phyloP scores from a whole-genome alignment of 2,888 invertebrate genomes.

The Ophioninae sp. region DNA sequence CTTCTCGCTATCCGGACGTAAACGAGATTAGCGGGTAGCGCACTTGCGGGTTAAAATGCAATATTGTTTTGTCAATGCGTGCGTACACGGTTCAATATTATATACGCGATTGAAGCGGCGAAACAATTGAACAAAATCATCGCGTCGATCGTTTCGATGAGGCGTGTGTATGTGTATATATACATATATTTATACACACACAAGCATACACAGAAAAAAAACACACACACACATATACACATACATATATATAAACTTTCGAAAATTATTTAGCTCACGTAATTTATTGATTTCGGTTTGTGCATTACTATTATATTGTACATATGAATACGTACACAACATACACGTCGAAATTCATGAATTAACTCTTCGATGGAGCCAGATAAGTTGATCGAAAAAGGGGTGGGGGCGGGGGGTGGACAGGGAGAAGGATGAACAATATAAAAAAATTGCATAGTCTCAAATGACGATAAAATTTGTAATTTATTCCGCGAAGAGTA shows the following conservation, averaged over 20 bases:
- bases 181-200: not conserved
- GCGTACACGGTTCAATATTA: slow-evolving; percentile 10
- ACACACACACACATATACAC: not conserved
- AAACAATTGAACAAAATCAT: slow-evolving; percentile 37
- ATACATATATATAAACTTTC: slow-evolving; percentile 33
- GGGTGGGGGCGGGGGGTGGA: not conserved
- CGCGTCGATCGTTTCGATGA: slow-evolving; percentile 44
- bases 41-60: slow-evolving; percentile 21
- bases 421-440: slow-evolving; percentile 5
- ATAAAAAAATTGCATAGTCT: slow-evolving; percentile 26
- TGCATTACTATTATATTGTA: slow-evolving; percentile 51
- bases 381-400: slow-evolving; percentile 7
- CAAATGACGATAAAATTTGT: slow-evolving; percentile 34
- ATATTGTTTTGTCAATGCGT: slow-evolving; percentile 26
- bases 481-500: slow-evolving; percentile 42
- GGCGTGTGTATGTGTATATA: slow-evolving; percentile 19
- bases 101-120: slow-evolving; percentile 15
- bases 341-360: slow-evolving; percentile 48
- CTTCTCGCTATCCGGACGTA: slow-evolving; percentile 29
- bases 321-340: slow-evolving; percentile 52
- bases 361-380: slow-evolving; percentile 43
- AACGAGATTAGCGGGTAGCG: slow-evolving; percentile 34
- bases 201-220: not conserved
- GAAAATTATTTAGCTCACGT: slow-evolving; percentile 48
- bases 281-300: slow-evolving; percentile 10